Evolutionary conservation across 1,140 invertebrate genomes (phyloP).

Genomic region (Temnothorax longispinosus): DNA sequence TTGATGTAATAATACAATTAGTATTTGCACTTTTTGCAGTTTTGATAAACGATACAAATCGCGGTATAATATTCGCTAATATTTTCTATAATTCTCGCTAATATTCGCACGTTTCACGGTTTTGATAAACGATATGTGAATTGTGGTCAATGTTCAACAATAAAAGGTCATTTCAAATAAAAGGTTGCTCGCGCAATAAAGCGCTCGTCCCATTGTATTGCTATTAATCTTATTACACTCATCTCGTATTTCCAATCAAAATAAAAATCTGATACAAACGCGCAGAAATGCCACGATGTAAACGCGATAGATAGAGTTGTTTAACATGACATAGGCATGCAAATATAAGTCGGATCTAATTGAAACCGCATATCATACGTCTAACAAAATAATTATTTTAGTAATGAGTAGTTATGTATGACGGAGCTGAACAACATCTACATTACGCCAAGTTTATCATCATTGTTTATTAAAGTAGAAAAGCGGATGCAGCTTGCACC

Average conservation of each 20-base stretch:
- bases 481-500: not conserved
- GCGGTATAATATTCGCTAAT: not conserved
- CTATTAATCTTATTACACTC: constrained; percentile 27
- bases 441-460: constrained; percentile 6
- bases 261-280: constrained; percentile 19
- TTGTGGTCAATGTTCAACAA: constrained; percentile 6
- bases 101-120: not conserved
- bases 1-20: not conserved
- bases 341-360: constrained; percentile 3
- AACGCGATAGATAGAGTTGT: not conserved
- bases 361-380: not conserved
- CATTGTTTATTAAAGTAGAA: constrained; percentile 15
- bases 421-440: not conserved
- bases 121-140: constrained; percentile 3
- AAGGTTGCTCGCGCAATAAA: constrained; percentile 19
- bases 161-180: constrained; percentile 35
- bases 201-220: not conserved
- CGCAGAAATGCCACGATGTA: not conserved
- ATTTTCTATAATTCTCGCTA: not conserved
- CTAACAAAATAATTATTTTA: constrained; percentile 1
- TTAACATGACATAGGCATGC: not conserved
- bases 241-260: not conserved
- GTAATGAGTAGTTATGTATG: not conserved
- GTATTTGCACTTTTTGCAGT: not conserved
- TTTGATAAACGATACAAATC: not conserved